Conservation (phyloP, 2,888 invertebrate species). For the Sarcophaga caerulescens region DNA sequence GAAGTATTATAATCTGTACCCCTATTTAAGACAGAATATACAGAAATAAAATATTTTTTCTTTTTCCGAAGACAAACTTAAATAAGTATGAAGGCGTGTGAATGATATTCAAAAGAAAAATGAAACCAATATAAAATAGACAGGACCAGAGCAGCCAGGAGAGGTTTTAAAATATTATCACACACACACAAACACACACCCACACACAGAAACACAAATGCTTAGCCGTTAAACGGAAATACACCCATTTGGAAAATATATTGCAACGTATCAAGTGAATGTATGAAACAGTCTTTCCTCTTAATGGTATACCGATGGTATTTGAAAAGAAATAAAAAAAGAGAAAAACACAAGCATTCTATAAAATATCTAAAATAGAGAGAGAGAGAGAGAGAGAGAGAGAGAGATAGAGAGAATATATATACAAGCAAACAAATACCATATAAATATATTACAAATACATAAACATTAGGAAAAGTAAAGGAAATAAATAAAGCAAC, state of each 20-base stretch:
- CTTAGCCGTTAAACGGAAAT: constrained; percentile 15
- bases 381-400: background rate
- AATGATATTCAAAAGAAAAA: constrained; percentile 47
- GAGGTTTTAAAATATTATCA: constrained; percentile 34
- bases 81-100: constrained; percentile 24
- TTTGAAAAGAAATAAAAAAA: constrained; percentile 29
- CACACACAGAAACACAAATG: background rate
- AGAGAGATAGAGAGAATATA: background rate
- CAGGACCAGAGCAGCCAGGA: background rate
- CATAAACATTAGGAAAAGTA: background rate
- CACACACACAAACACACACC: background rate
- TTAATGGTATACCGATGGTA: constrained; percentile 61
- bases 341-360: constrained; percentile 1
- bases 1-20: background rate
- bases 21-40: background rate
- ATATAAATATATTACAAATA: background rate
- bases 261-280: constrained; percentile 29
- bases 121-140: constrained; percentile 62
- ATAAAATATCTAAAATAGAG: constrained; percentile 28
- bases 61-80: background rate
- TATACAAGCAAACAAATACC: background rate
- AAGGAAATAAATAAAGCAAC: constrained; percentile 9
- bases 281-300: constrained; percentile 61
- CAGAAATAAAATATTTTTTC: background rate
- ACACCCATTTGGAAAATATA: constrained; percentile 26